Evolutionary conservation across 2,113 vertebrate species (phyloP), one percentile per base, ranked within the genome.

Genomic region (Ochotona curzoniae): DNA sequence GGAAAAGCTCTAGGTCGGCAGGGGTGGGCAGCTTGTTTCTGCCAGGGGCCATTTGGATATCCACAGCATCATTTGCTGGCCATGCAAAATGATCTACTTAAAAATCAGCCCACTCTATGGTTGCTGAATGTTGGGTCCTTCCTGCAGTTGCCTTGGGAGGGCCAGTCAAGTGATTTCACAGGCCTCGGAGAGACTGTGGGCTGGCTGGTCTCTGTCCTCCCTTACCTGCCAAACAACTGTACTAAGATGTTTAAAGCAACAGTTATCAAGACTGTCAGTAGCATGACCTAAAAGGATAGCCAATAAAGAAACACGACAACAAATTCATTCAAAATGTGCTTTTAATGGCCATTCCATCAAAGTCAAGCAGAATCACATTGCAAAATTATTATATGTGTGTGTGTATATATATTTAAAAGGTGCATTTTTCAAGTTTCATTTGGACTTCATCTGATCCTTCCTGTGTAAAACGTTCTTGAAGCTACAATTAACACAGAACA

Each of bases 1-100:
- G 38, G 94, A 95, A 91, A 95, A 97, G 94, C 95, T 96, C 85
- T 89, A 80, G 93, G 84, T 93, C 81, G 14, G 14, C 54, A 57
- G 54, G 54, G 54, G 54, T 57, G 54, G 54, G 54, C 14, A 57
- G 54, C 14, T 20, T 57, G 14, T 57, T 17, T 57, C 54, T 57
- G 17, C 54, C 54, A 57, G 18, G 54, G 54, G 14, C 17, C 54
- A 57, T 57, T 57, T 57, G 54, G 54, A 57, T 57, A 57, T 57
- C 54, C 18, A 57, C 15, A 18, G 5, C 18, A 17, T 57, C 54
- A 57, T 18, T 57, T 18, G 54, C 18, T 14, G 54, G 54, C 54
- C 54, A 20, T 57, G 18, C 12, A 57, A 57, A 14, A 14, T 57
- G 14, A 57, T 57, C 54, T 17, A 57, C 54, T 15, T 57, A 57